Percentiles rank a stretch among this genome's conserved stretches.
Evolutionary conservation across 2,797 vertebrate species (phyloP).

Genomic region (Falco rusticolus): DNA sequence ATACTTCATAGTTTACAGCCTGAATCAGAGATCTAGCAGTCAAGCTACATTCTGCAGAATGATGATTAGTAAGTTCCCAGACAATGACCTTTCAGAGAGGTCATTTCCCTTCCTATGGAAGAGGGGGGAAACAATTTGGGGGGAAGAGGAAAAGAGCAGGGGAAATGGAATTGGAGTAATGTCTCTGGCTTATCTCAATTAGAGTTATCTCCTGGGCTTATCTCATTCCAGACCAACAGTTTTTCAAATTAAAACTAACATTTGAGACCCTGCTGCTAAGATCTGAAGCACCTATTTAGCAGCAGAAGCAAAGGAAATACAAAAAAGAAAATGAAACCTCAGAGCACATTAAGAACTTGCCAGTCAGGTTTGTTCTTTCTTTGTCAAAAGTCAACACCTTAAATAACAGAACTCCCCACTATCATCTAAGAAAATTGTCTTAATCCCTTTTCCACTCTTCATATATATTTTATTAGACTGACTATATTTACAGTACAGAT

Average conservation of each 20-base stretch:
- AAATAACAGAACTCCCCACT: background rate
- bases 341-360: background rate
- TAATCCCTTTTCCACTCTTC: background rate
- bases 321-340: background rate
- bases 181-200: background rate
- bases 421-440: background rate
- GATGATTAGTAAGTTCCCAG: background rate
- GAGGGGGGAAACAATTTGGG: background rate
- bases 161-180: background rate
- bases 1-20: background rate
- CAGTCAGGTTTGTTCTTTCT: background rate
- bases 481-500: background rate
- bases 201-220: background rate
- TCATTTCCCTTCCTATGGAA: background rate
- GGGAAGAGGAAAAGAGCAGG: too few species aligned
- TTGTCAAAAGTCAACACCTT: background rate
- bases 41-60: background rate
- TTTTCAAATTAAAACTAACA: background rate
- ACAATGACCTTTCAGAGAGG: background rate
- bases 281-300: background rate
- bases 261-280: background rate
- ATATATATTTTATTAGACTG: background rate
- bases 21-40: background rate
- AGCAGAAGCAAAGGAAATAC: background rate
- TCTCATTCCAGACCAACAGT: background rate